Conservation (phyloP, 1,140 invertebrate genomes). For the Babylonia areolata region DNA sequence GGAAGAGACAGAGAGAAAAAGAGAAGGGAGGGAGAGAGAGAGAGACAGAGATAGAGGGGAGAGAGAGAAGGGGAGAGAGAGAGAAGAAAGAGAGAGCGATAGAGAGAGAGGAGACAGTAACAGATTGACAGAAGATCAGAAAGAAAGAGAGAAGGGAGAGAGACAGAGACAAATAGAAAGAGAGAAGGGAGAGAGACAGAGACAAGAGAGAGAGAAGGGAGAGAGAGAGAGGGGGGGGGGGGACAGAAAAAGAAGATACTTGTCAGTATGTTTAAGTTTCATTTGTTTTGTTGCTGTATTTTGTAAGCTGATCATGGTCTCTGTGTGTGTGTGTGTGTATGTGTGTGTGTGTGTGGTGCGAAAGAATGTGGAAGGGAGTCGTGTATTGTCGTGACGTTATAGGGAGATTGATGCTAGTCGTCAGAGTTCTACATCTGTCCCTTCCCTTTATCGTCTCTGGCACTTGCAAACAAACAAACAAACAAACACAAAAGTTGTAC, state of each 20-base stretch:
- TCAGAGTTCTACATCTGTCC: too few relatives aligned
- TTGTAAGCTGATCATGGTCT: too few relatives aligned
- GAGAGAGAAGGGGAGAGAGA: neutral
- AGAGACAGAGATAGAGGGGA: neutral
- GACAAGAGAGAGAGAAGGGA: neutral
- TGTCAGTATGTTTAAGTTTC: neutral
- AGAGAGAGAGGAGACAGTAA: neutral
- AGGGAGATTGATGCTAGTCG: too few relatives aligned
- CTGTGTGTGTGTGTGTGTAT: too few relatives aligned
- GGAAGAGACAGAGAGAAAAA: neutral
- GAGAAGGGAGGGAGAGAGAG: neutral
- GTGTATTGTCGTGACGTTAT: too few relatives aligned
- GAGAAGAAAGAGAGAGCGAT: neutral
- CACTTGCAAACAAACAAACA: too few relatives aligned
- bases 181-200: neutral
- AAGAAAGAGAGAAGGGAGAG: neutral
- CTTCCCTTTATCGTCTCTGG: too few relatives aligned
- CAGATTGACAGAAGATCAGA: neutral
- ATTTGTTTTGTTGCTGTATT: too few relatives aligned
- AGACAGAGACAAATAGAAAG: neutral
- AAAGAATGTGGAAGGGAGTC: too few relatives aligned
- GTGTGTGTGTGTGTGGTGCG: too few relatives aligned
- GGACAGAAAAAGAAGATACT: neutral
- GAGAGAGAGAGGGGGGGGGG: neutral
- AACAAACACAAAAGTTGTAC: too few relatives aligned